Conservation (phyloP, 35 echinoderm and acorn worm genomes). For the Apostichopus japonicus region DNA sequence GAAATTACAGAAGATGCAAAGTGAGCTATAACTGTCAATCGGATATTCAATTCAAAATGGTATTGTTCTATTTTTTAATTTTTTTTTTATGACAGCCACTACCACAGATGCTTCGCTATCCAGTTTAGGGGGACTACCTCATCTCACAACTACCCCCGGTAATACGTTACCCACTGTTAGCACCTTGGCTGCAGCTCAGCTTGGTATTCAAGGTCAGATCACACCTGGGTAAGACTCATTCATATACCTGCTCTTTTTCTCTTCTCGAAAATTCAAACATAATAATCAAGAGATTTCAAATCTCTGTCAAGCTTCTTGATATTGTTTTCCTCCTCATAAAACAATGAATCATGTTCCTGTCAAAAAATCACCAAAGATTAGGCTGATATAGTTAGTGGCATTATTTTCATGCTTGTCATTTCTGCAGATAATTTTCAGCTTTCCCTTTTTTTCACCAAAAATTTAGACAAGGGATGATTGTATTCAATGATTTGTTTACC, state of each 20-base stretch:
- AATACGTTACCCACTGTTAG: constrained; percentile 52
- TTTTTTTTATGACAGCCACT: not conserved
- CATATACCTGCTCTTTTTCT: no score
- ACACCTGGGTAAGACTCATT: constrained; percentile 37
- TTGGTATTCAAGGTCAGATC: constrained; percentile 57
- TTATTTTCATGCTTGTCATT: no score
- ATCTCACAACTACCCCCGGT: constrained; percentile 40
- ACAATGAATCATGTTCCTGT: no score
- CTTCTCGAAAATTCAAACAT: no score
- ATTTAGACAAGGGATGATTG: no score
- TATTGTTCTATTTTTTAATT: not conserved
- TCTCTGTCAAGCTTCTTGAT: not conserved
- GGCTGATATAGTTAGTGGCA: no score
- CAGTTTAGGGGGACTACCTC: constrained; percentile 54
- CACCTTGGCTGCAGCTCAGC: constrained; percentile 44
- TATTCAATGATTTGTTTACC: no score
- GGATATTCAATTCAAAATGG: no score
- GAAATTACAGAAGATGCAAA: no score
- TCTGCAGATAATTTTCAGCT: not conserved
- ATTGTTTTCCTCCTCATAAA: no score
- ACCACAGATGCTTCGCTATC: constrained; percentile 41
- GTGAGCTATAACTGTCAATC: no score
- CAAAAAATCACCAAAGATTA: no score
- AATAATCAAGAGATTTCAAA: not conserved
- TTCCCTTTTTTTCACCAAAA: not conserved